Evolutionary conservation across 2,888 invertebrate genomes (phyloP).

Genomic region (Pseudanteris insignis): DNA sequence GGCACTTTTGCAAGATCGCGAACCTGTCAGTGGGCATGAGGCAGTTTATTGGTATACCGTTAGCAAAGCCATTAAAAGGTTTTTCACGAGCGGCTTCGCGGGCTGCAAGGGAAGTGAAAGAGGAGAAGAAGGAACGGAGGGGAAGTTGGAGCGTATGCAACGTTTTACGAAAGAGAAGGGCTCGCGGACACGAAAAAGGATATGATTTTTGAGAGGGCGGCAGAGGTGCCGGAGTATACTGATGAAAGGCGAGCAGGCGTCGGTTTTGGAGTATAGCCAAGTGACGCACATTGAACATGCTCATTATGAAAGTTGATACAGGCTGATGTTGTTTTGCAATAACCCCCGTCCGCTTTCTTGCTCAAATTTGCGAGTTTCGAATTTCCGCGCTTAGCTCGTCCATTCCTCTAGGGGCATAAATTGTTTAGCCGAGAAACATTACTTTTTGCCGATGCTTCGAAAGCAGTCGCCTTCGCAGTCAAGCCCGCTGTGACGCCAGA

Average conservation of each 20-base stretch:
- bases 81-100: constrained; percentile 42
- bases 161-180: constrained; percentile 50
- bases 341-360: constrained; percentile 51
- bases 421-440: constrained; percentile 45
- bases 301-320: constrained; percentile 63
- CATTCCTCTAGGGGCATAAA: constrained; percentile 44
- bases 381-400: constrained; percentile 49
- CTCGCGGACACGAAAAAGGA: constrained; percentile 48
- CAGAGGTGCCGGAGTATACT: constrained; percentile 17
- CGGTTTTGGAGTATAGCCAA: constrained; percentile 58
- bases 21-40: neutral
- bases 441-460: constrained; percentile 45
- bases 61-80: constrained; percentile 22
- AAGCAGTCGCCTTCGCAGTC: constrained; percentile 15
- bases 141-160: too few relatives aligned
- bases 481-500: constrained; percentile 4
- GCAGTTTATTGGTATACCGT: constrained; percentile 12
- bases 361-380: constrained; percentile 52
- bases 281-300: constrained; percentile 55
- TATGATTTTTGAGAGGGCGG: constrained; percentile 32
- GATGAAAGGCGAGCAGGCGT: constrained; percentile 41
- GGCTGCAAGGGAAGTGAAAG: constrained; percentile 51
- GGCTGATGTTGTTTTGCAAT: constrained; percentile 59
- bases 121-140: too few relatives aligned
- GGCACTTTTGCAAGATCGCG: constrained; percentile 21